These are phyloP conservation scores for Thalassophryne amazonica DNA, from an alignment of 2,797 vertebrate genomes.

Conservation along the genomic window DNA sequence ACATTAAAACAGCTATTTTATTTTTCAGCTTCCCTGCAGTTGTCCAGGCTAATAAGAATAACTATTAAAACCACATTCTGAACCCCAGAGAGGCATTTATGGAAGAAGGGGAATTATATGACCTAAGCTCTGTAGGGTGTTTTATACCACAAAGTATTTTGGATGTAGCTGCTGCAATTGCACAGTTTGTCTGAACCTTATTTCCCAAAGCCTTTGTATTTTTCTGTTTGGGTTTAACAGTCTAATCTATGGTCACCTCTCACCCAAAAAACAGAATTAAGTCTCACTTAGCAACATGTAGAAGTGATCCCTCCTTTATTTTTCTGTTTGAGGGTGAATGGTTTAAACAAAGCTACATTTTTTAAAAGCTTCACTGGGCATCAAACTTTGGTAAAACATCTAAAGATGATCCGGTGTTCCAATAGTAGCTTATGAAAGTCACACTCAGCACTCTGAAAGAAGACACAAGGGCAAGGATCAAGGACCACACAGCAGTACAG, in stretches of 20 bases:
- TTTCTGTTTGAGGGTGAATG: not conserved
- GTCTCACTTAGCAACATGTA: conserved; percentile 3
- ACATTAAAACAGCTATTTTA: conserved; percentile 56
- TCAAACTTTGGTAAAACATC: conserved; percentile 12
- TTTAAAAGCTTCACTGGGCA: not conserved
- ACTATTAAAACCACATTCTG: conserved; percentile 53
- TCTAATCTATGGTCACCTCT: conserved; percentile 7
- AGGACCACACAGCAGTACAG: not conserved
- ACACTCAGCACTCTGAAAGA: conserved; percentile 16
- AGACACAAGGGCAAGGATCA: conserved; percentile 1
- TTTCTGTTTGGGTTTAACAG: conserved; percentile 21
- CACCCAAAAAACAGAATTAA: not conserved
- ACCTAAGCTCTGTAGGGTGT: conserved; percentile 32
- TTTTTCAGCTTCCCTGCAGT: conserved; percentile 49
- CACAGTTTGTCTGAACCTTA: conserved; percentile 32
- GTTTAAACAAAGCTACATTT: conserved; percentile 1
- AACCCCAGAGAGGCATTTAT: conserved; percentile 21
- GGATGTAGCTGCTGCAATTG: conserved; percentile 20
- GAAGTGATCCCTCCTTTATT: not conserved
- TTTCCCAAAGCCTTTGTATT: conserved; percentile 30
- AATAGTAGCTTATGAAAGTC: conserved; percentile 17
- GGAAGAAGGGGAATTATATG: conserved; percentile 36
- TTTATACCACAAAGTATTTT: conserved; percentile 25
- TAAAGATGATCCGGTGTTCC: conserved; percentile 5
- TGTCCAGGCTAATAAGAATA: conserved; percentile 37